phyloP scores from a whole-genome alignment of 2,888 invertebrate genomes.

The Xylophagus ater region DNA sequence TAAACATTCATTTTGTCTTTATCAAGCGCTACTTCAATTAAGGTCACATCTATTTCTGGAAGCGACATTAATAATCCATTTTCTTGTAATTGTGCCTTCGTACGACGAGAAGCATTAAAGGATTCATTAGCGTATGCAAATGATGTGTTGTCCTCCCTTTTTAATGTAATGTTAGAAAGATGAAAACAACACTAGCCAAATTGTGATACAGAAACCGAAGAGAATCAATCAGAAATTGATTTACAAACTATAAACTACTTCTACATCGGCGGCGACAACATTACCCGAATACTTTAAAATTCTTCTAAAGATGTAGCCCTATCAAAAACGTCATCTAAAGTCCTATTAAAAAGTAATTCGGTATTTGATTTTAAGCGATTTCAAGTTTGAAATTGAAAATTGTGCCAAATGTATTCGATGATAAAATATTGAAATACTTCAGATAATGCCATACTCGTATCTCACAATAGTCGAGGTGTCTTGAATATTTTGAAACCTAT shows the following conservation, averaged over 20 bases:
- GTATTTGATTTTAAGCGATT: constrained; percentile 48
- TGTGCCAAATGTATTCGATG: constrained; percentile 46
- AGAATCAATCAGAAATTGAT: constrained; percentile 43
- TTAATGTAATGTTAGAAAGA: constrained; percentile 24
- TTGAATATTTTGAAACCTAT: constrained; percentile 59
- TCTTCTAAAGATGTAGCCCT: constrained; percentile 40
- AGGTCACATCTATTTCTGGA: too few species aligned
- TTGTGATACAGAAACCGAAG: constrained; percentile 35
- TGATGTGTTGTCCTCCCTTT: neutral
- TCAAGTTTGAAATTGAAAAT: constrained; percentile 41
- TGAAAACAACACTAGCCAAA: constrained; percentile 27
- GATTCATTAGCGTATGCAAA: constrained; percentile 59
- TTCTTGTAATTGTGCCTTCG: too few species aligned
- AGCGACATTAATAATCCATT: too few species aligned
- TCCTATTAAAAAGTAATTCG: constrained; percentile 57
- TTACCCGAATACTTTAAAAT: constrained; percentile 25
- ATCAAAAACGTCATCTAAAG: constrained; percentile 47
- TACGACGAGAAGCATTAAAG: too few species aligned
- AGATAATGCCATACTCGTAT: constrained; percentile 77
- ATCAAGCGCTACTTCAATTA: too few species aligned
- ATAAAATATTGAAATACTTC: constrained; percentile 42
- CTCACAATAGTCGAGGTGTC: constrained; percentile 86
- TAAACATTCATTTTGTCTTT: too few species aligned
- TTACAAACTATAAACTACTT: constrained; percentile 33
- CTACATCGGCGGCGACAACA: too few species aligned